Base-by-base conservation (phyloP, 2,888 invertebrate genomes). In the Coremacera marginata region DNA sequence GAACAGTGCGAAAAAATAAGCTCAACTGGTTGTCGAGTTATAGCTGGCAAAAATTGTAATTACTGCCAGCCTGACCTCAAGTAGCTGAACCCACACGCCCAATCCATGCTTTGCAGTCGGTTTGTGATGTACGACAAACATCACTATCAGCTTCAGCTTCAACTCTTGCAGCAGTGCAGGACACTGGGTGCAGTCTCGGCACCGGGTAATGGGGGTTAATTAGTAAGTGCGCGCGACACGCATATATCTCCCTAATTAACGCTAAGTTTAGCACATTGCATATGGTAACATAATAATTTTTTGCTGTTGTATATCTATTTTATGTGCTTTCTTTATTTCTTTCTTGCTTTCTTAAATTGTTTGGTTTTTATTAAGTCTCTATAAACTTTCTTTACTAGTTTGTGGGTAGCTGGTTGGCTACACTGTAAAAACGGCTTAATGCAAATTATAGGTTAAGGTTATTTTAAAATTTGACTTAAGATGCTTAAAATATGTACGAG, bases 161-260 rank as follows among this genome's bases (percentile, higher is more conserved):
- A 19, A 27, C 5, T 8, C 55, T 31, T 14, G 25, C 57, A 37
- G n/a, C 44, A 34, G n/a, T 1, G 65, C 55, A 80, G 77, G 65
- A 79, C 78, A 80, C 79, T 78, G 74, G 70, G 51, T 51, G 70
- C 76, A 70, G 62, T 65, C 65, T 65, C 52, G 19, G 44, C 65
- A 57, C 67, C 49, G 51, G 72, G 77, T 82, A 82, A 82, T 82
- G 82, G 82, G 81, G 83, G 87, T 86, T 87, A 87, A 87, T 87
- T 87, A 87, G 87, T 82, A 85, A 84, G 83, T 86, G 82, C 82
- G 82, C 86, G 84, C 84, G 85, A 86, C 87, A 87, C 84, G 87
- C 86, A 87, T 87, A 85, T 84, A 87, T 87, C 87, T 88, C 84
- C 82, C 86, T 85, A 86, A 87, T 86, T 88, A 86, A 84, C 83